A percentile compares a stretch with the other conserved stretches of the same genome.
These are phyloP conservation scores for Fregetta grallaria DNA, from an alignment of 2,113 vertebrate species.

Conservation along the genomic window DNA sequence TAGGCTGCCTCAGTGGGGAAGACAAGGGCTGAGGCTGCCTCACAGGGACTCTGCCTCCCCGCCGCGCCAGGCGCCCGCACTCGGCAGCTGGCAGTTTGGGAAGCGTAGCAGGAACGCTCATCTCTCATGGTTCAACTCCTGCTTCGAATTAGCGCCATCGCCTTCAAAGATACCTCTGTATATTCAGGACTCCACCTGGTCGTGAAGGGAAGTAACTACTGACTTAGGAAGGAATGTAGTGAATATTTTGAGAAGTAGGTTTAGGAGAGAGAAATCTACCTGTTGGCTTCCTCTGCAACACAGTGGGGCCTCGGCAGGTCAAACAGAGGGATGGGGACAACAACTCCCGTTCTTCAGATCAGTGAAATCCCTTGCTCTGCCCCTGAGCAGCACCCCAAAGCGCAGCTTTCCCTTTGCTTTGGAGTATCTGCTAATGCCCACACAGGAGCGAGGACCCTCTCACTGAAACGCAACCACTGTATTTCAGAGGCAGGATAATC, in stretches of 20 bases:
- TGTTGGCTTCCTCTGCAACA: neutral
- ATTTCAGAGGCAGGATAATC: neutral
- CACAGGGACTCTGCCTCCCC: accelerated
- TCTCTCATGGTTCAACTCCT: neutral
- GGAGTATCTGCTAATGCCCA: neutral
- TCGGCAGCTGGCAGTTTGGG: neutral
- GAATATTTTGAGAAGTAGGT: neutral
- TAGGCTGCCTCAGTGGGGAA: neutral
- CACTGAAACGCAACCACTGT: neutral
- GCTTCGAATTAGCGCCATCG: neutral
- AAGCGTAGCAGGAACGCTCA: neutral
- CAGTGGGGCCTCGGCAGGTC: neutral
- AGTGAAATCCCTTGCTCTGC: neutral
- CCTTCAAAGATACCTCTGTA: neutral
- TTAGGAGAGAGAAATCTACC: neutral
- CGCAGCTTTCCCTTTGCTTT: neutral
- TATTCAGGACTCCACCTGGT: neutral
- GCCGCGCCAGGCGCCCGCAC: accelerated
- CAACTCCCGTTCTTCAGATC: neutral
- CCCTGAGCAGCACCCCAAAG: neutral
- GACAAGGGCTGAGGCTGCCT: neutral
- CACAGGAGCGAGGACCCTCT: neutral
- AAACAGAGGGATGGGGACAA: neutral
- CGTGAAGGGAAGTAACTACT: neutral
- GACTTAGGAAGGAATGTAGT: neutral